A percentile compares a stretch with the other conserved stretches of the same genome.
phyloP scores from a whole-genome alignment of 2,888 invertebrate species.

The Perizoma affinitatum region DNA sequence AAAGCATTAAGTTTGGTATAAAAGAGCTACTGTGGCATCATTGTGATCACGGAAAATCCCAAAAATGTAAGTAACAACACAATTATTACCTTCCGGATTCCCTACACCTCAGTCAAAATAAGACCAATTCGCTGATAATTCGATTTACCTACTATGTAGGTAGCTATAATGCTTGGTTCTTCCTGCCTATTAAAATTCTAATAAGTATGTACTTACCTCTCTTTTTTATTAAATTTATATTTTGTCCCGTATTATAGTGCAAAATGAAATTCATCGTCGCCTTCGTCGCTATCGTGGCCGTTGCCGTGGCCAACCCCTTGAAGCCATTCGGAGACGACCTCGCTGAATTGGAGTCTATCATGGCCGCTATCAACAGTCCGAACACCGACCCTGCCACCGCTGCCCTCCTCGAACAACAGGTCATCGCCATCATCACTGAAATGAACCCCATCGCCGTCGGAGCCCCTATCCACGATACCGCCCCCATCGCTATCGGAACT shows the following conservation, averaged over 20 bases:
- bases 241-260: conserved; percentile 41
- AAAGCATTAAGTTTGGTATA: conserved; percentile 21
- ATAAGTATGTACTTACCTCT: too few relatives aligned
- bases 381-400: conserved; percentile 61
- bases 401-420: conserved; percentile 50
- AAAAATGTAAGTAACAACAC: conserved; percentile 26
- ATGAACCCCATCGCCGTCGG: conserved; percentile 35
- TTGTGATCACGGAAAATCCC: conserved; percentile 31
- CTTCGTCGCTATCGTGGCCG: conserved; percentile 55
- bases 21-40: conserved; percentile 29
- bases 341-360: conserved; percentile 48
- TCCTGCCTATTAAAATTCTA: too few relatives aligned
- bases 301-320: conserved; percentile 50
- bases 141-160: too few relatives aligned
- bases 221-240: background rate
- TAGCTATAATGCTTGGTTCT: too few relatives aligned
- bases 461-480: conserved; percentile 12
- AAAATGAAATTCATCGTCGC: conserved; percentile 66
- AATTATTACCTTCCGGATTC: background rate
- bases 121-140: too few relatives aligned
- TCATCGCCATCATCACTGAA: conserved; percentile 45
- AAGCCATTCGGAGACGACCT: conserved; percentile 39
- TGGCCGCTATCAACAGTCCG: conserved; percentile 62
- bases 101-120: background rate
- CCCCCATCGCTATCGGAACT: conserved; percentile 19